Conservation (phyloP, 2,888 invertebrate species). For the Azorinus chamasolen region DNA sequence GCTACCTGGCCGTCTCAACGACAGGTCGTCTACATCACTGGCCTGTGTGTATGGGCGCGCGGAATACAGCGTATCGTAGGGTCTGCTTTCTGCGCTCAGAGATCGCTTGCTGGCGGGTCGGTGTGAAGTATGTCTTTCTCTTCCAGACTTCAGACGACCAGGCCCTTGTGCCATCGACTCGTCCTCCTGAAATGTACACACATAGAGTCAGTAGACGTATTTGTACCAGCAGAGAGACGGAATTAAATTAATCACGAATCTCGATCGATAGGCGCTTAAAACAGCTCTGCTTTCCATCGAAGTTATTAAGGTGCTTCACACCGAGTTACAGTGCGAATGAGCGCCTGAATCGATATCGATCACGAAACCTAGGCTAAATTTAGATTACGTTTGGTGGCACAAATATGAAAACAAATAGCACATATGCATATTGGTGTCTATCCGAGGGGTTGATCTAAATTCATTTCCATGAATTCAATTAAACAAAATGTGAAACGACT, state of each 20-base stretch:
- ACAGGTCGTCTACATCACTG: conserved; percentile 40
- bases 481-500: too few relatives aligned
- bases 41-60: conserved; percentile 11
- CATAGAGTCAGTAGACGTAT: conserved; percentile 37
- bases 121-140: conserved; percentile 62
- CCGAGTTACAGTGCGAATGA: conserved; percentile 62
- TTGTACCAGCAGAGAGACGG: conserved; percentile 57
- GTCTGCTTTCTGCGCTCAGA: conserved; percentile 56
- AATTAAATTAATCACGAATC: conserved; percentile 74
- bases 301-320: conserved; percentile 70
- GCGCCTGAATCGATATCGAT: conserved; percentile 61
- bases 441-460: too few relatives aligned
- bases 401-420: too few relatives aligned
- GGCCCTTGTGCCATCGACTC: conserved; percentile 81
- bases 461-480: too few relatives aligned
- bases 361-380: conserved; percentile 40
- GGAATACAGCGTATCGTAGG: conserved; percentile 38
- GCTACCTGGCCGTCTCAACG: conserved; percentile 41
- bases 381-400: conserved; percentile 22
- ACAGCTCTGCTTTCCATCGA: conserved; percentile 61
- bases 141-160: conserved; percentile 70
- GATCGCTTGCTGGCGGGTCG: conserved; percentile 58
- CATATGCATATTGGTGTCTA: too few relatives aligned
- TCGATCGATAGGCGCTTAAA: conserved; percentile 68
- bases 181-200: conserved; percentile 72